phyloP scores from a whole-genome alignment of 1,140 invertebrate genomes.

The Pristionchus pacificus region DNA sequence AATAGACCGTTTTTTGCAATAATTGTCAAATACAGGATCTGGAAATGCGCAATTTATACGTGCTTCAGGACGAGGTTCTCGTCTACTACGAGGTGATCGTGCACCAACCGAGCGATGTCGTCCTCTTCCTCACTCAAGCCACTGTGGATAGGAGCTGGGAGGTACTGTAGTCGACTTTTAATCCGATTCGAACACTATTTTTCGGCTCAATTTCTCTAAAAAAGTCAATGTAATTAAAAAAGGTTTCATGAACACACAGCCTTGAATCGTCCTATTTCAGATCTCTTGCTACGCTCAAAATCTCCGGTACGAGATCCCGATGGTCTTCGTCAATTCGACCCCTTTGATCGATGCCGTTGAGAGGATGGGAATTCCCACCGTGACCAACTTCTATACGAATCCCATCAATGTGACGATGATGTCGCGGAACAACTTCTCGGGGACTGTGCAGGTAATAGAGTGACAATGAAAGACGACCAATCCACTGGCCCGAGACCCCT shows the following conservation, averaged over 20 bases:
- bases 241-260: not conserved
- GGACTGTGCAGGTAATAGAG: slow-evolving; percentile 41
- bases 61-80: slow-evolving; percentile 12
- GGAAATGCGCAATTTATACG: not conserved
- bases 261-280: slow-evolving; percentile 17
- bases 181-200: no score
- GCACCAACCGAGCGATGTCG: slow-evolving; percentile 44
- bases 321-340: slow-evolving; percentile 47
- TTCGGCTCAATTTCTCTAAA: no score
- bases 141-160: slow-evolving; percentile 37
- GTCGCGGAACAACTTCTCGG: slow-evolving; percentile 35
- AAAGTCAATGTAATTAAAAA: no score
- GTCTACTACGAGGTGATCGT: slow-evolving; percentile 41
- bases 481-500: no score
- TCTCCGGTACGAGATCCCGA: slow-evolving; percentile 46
- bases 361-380: slow-evolving; percentile 41
- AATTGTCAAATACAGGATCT: no score
- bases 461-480: not conserved
- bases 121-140: slow-evolving; percentile 34
- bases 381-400: slow-evolving; percentile 49
- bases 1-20: no score
- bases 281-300: slow-evolving; percentile 42
- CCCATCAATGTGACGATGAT: slow-evolving; percentile 45
- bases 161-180: no score
- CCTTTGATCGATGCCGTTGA: slow-evolving; percentile 47